phyloP scores from a whole-genome alignment of 2,888 invertebrate species.

The Apamea anceps region DNA sequence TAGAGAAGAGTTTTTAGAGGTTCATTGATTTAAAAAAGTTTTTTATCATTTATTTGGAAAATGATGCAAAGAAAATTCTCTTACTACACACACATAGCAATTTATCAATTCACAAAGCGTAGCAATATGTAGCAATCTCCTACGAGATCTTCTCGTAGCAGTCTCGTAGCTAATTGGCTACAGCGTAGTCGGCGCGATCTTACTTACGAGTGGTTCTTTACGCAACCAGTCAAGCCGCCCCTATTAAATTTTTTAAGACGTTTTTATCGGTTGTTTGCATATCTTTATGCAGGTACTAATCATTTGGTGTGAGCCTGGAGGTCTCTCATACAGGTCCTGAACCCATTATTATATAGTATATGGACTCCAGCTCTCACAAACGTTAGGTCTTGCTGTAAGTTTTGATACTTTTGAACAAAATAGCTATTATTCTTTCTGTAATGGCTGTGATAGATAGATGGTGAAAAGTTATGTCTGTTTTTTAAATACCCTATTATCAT shows the following conservation, averaged over 20 bases:
- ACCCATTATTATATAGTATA: not conserved
- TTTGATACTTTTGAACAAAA: not conserved
- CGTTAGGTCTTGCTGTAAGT: too few relatives aligned
- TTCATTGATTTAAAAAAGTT: not conserved
- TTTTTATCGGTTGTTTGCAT: not conserved
- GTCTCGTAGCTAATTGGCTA: slow-evolving; percentile 48
- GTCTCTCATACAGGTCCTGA: too few relatives aligned
- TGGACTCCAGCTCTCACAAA: not conserved
- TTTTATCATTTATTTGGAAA: not conserved
- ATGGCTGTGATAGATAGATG: not conserved
- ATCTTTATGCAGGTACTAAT: not conserved
- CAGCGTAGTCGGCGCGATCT: slow-evolving; percentile 31
- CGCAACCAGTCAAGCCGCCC: not conserved
- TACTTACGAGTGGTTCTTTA: slow-evolving; percentile 18
- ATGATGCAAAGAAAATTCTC: not conserved
- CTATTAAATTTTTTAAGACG: slow-evolving; percentile 2
- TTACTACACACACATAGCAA: not conserved
- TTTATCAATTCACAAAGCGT: slow-evolving; percentile 32
- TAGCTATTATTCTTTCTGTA: not conserved
- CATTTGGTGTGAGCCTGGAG: not conserved
- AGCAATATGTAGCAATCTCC: slow-evolving; percentile 43
- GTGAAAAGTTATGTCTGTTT: not conserved
- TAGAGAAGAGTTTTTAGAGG: too few relatives aligned
- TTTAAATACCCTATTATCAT: not conserved
- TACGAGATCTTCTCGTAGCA: slow-evolving; percentile 33